Percentiles rank a stretch among this genome's conserved stretches.
phyloP scores from a whole-genome alignment of 1,140 invertebrate genomes.

The Leptinotarsa defecta region DNA sequence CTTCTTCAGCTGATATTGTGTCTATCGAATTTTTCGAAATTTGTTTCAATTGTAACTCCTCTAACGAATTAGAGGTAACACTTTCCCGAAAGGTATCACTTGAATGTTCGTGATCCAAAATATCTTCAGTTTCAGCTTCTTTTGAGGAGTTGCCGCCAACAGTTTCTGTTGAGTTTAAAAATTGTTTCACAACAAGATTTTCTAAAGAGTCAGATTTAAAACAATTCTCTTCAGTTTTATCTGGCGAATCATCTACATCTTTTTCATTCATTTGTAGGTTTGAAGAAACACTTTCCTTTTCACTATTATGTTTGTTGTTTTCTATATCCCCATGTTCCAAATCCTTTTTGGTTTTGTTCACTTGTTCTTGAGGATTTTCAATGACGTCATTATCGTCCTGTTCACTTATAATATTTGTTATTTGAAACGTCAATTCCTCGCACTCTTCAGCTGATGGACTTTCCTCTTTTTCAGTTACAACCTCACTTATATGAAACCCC shows the following conservation, averaged over 20 bases:
- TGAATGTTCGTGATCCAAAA: too few relatives aligned
- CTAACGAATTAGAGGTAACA: neutral
- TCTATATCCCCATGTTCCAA: neutral
- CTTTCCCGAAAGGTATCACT: neutral
- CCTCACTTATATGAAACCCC: conserved; percentile 24
- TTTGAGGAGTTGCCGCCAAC: too few relatives aligned
- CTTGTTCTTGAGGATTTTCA: neutral
- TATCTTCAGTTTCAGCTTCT: too few relatives aligned
- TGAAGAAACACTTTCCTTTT: neutral
- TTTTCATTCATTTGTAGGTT: too few relatives aligned
- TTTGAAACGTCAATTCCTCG: conserved; percentile 15
- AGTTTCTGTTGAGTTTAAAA: too few relatives aligned
- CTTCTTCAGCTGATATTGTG: too few relatives aligned
- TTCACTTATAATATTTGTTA: conserved; percentile 16
- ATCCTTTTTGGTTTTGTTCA: neutral
- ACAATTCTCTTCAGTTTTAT: too few relatives aligned
- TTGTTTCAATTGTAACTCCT: neutral
- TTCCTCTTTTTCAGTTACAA: conserved; percentile 18
- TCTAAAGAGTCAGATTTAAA: too few relatives aligned
- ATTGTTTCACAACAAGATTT: too few relatives aligned
- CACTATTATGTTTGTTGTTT: neutral
- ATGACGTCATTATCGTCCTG: neutral
- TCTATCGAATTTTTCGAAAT: too few relatives aligned
- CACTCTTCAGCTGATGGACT: neutral
- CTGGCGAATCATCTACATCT: too few relatives aligned